phyloP scores from a whole-genome alignment of 2,888 invertebrate species.

The Kuschelorhynchus macadamiae region DNA sequence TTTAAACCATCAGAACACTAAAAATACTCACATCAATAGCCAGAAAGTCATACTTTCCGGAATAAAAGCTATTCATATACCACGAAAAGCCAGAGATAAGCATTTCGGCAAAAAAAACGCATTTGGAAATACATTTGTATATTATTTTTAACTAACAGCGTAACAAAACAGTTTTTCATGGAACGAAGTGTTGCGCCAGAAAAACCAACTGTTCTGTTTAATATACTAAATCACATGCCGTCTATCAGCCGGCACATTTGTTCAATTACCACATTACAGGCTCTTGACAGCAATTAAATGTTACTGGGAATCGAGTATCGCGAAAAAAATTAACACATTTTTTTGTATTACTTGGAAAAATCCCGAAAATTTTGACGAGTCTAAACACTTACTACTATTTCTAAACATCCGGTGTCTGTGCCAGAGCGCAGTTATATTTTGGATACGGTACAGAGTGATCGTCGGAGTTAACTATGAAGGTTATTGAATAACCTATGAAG shows the following conservation, averaged over 20 bases:
- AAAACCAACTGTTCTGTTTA: slow-evolving; percentile 24
- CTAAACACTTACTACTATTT: slow-evolving; percentile 33
- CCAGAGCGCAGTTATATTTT: no score
- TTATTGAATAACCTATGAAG: no score
- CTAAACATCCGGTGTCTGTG: slow-evolving; percentile 39
- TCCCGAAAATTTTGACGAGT: slow-evolving; percentile 29
- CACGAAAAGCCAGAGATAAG: no score
- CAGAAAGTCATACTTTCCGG: no score
- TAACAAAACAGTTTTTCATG: no score
- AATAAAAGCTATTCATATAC: no score
- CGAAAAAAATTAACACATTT: slow-evolving; percentile 35
- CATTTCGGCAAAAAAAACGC: no score
- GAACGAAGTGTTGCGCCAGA: not conserved
- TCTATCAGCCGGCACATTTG: slow-evolving; percentile 39
- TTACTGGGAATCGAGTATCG: slow-evolving; percentile 27
- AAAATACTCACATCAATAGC: no score
- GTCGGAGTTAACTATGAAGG: no score
- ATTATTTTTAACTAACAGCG: slow-evolving; percentile 35
- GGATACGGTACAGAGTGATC: no score
- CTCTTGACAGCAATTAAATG: slow-evolving; percentile 36
- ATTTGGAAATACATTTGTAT: no score
- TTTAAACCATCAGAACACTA: no score
- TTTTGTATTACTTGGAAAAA: slow-evolving; percentile 38
- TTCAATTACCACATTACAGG: slow-evolving; percentile 31
- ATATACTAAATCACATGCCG: slow-evolving; percentile 42